phyloP scores from a whole-genome alignment of 2,797 vertebrate species.

The Falco novaeseelandiae region DNA sequence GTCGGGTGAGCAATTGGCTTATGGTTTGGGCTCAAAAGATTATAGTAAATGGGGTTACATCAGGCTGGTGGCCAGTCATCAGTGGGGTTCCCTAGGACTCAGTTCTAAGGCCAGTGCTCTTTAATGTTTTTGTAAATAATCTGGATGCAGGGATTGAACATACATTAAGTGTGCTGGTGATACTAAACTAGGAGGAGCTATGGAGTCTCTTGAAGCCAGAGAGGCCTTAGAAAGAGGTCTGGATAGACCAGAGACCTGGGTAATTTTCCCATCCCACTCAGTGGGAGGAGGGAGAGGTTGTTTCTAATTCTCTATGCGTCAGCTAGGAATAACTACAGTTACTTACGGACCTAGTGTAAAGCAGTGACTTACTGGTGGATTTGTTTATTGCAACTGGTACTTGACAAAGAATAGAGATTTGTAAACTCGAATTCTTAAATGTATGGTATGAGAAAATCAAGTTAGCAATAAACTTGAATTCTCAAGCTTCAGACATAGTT shows the following conservation, averaged over 20 bases:
- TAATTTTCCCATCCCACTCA: not conserved
- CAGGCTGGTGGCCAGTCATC: not conserved
- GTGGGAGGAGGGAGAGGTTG: no score
- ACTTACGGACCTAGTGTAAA: no score
- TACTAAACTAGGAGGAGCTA: not conserved
- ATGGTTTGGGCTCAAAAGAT: not conserved
- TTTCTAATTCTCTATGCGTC: no score
- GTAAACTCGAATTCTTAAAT: no score
- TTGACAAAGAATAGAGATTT: no score
- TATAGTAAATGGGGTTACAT: not conserved
- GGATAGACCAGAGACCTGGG: not conserved
- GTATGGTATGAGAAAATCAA: no score
- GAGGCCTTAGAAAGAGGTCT: not conserved
- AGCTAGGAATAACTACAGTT: no score
- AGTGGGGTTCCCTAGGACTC: not conserved
- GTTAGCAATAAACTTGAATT: no score
- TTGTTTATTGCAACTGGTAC: no score
- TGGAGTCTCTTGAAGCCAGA: not conserved
- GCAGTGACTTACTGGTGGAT: no score
- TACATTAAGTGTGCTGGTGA: not conserved
- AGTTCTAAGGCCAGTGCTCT: not conserved
- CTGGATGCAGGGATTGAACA: not conserved
- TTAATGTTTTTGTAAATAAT: not conserved
- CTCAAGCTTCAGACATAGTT: no score
- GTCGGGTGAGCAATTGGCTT: not conserved